Conservation (phyloP, 2,888 invertebrate species). For the Zaprionus obscuricornis region DNA sequence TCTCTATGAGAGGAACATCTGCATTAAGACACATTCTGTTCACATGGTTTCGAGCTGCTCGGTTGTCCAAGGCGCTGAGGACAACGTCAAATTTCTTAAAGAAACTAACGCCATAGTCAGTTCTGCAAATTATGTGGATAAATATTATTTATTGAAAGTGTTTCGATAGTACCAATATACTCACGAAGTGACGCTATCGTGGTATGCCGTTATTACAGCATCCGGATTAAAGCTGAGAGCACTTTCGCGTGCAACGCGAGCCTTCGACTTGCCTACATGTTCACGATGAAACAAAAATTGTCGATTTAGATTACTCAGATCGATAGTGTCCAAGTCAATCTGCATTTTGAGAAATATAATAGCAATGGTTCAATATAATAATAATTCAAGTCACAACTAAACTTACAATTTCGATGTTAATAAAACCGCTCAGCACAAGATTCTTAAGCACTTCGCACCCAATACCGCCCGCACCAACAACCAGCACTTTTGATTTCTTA, state of each 20-base stretch:
- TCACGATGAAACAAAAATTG: conserved; percentile 99
- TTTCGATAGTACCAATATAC: too few species aligned
- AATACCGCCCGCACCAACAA: conserved; percentile 99
- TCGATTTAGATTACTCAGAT: conserved; percentile 98
- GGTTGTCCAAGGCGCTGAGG: conserved; percentile 98
- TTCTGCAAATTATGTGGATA: conserved; percentile 85
- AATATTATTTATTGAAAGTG: too few species aligned
- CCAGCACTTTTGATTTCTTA: conserved; percentile 89
- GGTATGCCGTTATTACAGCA: conserved; percentile 93
- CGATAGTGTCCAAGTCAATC: conserved; percentile 99
- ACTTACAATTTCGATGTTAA: conserved; percentile 96
- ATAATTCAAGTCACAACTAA: neutral
- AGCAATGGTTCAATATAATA: neutral
- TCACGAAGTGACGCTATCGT: conserved; percentile 96
- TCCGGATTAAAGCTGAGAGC: conserved; percentile 94
- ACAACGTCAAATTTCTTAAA: conserved; percentile 96
- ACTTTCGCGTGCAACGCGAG: conserved; percentile 94
- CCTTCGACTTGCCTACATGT: conserved; percentile 99
- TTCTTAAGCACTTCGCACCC: conserved; percentile 99
- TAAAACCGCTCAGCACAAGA: conserved; percentile 96
- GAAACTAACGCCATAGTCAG: conserved; percentile 94
- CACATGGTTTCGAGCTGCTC: conserved; percentile 98
- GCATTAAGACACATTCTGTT: conserved; percentile 99
- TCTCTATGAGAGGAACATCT: conserved; percentile 96
- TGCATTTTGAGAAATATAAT: conserved; percentile 81